phyloP scores from a whole-genome alignment of 2,113 vertebrate species.

The Grammomys surdaster region DNA sequence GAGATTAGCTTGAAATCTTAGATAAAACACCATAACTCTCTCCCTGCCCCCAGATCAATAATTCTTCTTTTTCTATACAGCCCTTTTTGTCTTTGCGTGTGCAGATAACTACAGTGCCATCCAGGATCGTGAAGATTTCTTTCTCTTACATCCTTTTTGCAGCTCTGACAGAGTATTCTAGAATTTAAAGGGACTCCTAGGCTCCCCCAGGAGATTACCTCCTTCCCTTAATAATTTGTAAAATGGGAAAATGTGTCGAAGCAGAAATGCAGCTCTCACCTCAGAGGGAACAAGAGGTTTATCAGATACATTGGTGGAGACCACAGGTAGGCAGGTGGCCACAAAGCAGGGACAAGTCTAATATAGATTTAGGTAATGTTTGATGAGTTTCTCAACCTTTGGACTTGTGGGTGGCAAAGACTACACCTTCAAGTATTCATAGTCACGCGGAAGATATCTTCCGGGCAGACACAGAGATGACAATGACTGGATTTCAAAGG shows the following conservation, averaged over 20 bases:
- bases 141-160: not conserved
- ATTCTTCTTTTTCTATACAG: not conserved
- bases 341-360: not conserved
- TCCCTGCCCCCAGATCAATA: not conserved
- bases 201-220: not conserved
- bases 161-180: not conserved
- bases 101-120: not conserved
- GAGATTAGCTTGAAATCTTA: not conserved
- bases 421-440: not conserved
- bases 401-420: not conserved
- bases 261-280: not conserved
- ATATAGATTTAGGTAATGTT: not conserved
- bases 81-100: not conserved
- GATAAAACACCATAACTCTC: not conserved
- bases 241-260: not conserved
- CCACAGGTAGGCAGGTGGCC: not conserved
- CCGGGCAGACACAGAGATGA: not conserved
- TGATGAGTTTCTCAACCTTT: not conserved
- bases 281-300: not conserved
- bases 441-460: not conserved
- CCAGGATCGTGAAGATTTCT: not conserved
- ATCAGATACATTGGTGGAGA: not conserved
- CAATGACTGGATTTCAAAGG: not conserved
- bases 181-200: not conserved
- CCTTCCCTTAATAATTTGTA: conserved; percentile 32